phyloP scores from a whole-genome alignment of 2,797 vertebrate species.

The Glyptemys insculpta region DNA sequence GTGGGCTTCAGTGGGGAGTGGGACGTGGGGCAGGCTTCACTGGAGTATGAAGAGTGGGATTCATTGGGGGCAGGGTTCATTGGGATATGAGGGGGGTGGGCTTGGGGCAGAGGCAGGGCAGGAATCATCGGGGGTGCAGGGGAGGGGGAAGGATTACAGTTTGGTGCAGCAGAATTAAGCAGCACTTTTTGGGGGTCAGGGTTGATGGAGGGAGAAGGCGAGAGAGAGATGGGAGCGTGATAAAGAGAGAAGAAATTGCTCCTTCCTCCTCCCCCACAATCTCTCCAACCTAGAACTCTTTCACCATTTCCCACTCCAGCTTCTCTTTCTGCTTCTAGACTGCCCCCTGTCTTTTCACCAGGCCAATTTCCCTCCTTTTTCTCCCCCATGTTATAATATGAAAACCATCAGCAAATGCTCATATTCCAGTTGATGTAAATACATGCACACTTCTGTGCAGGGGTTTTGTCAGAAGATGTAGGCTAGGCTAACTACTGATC shows the following conservation, averaged over 20 bases:
- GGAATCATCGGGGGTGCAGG: not conserved
- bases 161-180: not conserved
- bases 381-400: not conserved
- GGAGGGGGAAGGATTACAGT: not conserved
- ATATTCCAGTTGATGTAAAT: not conserved
- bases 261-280: not conserved
- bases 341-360: not conserved
- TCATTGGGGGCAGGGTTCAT: not conserved
- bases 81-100: not conserved
- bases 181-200: too few relatives aligned
- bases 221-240: not conserved
- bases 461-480: not conserved
- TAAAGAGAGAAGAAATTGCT: not conserved
- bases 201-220: not conserved
- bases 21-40: not conserved
- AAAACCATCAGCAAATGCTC: not conserved
- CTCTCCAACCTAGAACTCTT: too few relatives aligned
- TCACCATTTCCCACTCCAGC: not conserved
- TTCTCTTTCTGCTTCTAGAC: not conserved
- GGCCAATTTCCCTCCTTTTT: not conserved
- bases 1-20: not conserved
- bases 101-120: not conserved
- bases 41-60: not conserved
- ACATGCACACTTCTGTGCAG: not conserved
- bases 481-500: not conserved